These are phyloP conservation scores for Condylura cristata DNA, from an alignment of 2,113 vertebrate genomes.

Conservation along the genomic window DNA sequence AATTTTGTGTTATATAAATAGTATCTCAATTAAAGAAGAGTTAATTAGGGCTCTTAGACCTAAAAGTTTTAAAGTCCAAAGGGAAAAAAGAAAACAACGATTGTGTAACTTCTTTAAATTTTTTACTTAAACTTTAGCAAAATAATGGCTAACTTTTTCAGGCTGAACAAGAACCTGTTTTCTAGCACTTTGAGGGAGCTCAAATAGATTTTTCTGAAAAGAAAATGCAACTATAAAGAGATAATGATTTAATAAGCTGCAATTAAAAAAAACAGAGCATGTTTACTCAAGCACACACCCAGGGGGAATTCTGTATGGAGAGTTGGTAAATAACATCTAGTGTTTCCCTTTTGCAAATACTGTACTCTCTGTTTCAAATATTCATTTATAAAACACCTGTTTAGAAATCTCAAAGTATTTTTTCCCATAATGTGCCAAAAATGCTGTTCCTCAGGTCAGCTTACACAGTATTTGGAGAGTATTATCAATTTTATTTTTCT, in stretches of 20 bases:
- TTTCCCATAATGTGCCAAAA: constrained; percentile 41
- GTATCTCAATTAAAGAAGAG: constrained; percentile 33
- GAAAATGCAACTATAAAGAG: constrained; percentile 47
- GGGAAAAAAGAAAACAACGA: neutral
- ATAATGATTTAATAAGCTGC: constrained; percentile 41
- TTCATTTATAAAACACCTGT: constrained; percentile 54
- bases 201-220: constrained; percentile 50
- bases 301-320: constrained; percentile 4
- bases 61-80: constrained; percentile 40
- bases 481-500: constrained; percentile 35
- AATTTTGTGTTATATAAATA: constrained; percentile 41
- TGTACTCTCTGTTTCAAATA: constrained; percentile 50
- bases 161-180: constrained; percentile 44
- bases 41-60: constrained; percentile 7
- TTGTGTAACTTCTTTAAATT: constrained; percentile 21
- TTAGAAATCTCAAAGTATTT: constrained; percentile 54
- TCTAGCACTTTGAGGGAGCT: constrained; percentile 19
- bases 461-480: neutral
- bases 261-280: constrained; percentile 55
- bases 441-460: constrained; percentile 18
- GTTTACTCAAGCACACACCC: constrained; percentile 49
- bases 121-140: constrained; percentile 55
- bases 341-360: constrained; percentile 9
- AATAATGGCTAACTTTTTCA: constrained; percentile 22
- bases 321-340: constrained; percentile 16